A percentile compares a stretch with the other conserved stretches of the same genome.
Evolutionary conservation across 2,113 vertebrate genomes (phyloP).

Genomic region (Odocoileus hemionus): DNA sequence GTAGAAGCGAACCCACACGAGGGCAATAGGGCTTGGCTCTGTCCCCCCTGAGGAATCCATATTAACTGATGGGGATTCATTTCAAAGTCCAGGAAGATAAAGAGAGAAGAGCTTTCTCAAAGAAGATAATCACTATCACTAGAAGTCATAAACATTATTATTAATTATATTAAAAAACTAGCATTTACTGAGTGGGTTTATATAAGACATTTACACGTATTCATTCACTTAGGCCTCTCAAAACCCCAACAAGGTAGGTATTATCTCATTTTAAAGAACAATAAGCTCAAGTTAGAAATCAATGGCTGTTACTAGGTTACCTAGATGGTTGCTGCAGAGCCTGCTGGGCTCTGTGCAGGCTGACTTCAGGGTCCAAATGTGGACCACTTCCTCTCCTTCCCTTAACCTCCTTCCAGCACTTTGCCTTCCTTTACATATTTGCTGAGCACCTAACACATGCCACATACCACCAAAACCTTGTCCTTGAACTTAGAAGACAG

Average conservation of each 20-base stretch:
- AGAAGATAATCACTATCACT: background rate
- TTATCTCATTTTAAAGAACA: background rate
- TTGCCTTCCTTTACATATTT: background rate
- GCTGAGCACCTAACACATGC: background rate
- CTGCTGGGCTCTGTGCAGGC: background rate
- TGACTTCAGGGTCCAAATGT: background rate
- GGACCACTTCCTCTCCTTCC: too few species aligned
- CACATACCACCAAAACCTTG: background rate
- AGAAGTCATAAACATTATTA: background rate
- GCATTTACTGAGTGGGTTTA: background rate
- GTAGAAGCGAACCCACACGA: rapidly evolving
- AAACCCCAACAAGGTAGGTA: background rate
- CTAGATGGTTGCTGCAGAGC: background rate
- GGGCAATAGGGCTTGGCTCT: background rate
- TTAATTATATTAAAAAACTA: background rate
- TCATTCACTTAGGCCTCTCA: background rate
- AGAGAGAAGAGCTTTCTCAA: background rate
- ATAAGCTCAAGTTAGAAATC: background rate
- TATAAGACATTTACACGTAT: background rate
- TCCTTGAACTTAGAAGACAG: background rate
- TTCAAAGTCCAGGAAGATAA: background rate
- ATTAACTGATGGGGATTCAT: background rate
- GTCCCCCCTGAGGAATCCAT: background rate
- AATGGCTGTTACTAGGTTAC: background rate
- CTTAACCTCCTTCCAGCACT: background rate